Percentiles rank a stretch among this genome's conserved stretches.
phyloP scores from a whole-genome alignment of 2,888 invertebrate genomes.

The Cecidostiba fungosa region DNA sequence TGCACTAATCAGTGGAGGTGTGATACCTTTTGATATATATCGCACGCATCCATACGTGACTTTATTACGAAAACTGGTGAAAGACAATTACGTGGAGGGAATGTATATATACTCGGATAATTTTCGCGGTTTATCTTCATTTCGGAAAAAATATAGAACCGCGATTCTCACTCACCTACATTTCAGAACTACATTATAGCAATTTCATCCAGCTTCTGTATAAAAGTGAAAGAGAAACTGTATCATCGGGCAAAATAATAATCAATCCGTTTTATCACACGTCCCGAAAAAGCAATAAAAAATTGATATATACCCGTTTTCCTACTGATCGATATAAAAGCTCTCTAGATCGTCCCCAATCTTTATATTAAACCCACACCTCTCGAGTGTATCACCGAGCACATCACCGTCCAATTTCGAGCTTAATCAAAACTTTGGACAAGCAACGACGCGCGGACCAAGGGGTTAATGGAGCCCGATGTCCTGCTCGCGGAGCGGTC shows the following conservation, averaged over 20 bases:
- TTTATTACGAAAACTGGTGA: neutral
- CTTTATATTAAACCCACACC: constrained; percentile 31
- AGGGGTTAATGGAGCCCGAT: constrained; percentile 53
- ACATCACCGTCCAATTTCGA: neutral
- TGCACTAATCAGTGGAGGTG: constrained; percentile 10
- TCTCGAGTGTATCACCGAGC: neutral
- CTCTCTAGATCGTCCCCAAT: constrained; percentile 16
- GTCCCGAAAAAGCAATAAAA: neutral
- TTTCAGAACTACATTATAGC: neutral
- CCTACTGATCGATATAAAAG: neutral
- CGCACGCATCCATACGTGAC: neutral
- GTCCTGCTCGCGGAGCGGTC: constrained; percentile 44
- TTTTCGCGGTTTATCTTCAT: constrained; percentile 19
- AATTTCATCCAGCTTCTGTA: neutral
- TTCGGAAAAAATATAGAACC: constrained; percentile 1
- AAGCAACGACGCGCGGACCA: neutral
- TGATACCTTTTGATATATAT: constrained; percentile 1
- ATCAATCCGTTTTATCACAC: neutral
- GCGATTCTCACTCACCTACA: neutral
- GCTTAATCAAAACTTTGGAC: constrained; percentile 14
- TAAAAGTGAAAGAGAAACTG: neutral
- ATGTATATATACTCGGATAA: neutral
- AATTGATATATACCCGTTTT: neutral
- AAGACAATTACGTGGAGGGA: constrained; percentile 15
- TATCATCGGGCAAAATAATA: neutral